These are phyloP conservation scores for Cephus sareptanus DNA, from an alignment of 2,888 invertebrate species.

Conservation along the genomic window DNA sequence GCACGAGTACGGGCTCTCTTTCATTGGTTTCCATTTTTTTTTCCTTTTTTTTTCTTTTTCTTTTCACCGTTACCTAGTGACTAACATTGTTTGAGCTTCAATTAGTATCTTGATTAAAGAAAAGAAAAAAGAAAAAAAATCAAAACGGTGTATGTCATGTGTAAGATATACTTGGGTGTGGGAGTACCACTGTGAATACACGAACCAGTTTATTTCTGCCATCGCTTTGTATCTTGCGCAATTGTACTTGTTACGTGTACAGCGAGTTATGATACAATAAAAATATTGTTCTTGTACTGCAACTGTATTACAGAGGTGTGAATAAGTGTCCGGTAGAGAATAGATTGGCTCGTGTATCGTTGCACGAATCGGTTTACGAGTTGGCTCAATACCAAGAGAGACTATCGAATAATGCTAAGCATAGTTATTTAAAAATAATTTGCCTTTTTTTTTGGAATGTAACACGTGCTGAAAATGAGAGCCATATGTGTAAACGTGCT, in stretches of 20 bases:
- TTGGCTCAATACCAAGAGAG: too few relatives aligned
- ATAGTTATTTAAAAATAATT: not conserved
- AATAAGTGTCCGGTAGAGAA: not conserved
- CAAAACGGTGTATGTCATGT: slow-evolving; percentile 66
- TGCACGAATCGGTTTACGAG: too few relatives aligned
- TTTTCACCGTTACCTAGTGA: slow-evolving; percentile 66
- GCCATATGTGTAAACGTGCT: not conserved
- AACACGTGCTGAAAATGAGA: slow-evolving; percentile 25
- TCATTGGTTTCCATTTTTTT: too few relatives aligned
- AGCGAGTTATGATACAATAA: too few relatives aligned
- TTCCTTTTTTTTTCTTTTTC: slow-evolving; percentile 41
- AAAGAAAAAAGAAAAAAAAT: slow-evolving; percentile 9
- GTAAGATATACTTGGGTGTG: slow-evolving; percentile 66
- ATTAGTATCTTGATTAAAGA: slow-evolving; percentile 61
- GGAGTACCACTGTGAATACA: slow-evolving; percentile 49
- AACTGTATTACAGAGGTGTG: not conserved
- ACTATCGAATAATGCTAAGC: not conserved
- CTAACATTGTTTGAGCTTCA: slow-evolving; percentile 67
- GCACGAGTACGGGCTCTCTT: too few relatives aligned
- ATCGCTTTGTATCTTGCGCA: too few relatives aligned
- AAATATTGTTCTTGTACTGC: not conserved
- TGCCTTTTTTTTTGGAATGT: not conserved
- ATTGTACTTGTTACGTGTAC: too few relatives aligned
- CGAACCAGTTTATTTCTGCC: too few relatives aligned
- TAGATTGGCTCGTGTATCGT: too few relatives aligned